Evolutionary conservation across 2,113 vertebrate species (phyloP).

Genomic region (Callaeas wilsoni): DNA sequence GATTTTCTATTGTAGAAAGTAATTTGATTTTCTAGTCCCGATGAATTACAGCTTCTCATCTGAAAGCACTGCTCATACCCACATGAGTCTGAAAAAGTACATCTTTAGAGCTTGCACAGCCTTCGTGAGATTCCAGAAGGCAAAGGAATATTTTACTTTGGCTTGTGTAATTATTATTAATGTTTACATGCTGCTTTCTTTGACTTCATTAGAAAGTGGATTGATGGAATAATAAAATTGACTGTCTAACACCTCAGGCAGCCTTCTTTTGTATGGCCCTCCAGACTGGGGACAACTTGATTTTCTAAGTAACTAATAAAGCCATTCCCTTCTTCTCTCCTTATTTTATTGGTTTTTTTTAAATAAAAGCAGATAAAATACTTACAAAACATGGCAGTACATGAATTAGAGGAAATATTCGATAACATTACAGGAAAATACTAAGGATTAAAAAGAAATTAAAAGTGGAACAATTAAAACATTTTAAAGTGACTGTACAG

Average conservation of each 20-base stretch:
- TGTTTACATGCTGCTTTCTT: neutral
- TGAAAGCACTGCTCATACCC: neutral
- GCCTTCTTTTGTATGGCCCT: neutral
- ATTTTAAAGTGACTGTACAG: neutral
- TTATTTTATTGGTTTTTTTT: neutral
- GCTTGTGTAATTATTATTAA: neutral
- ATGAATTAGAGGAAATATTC: neutral
- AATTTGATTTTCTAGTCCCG: neutral
- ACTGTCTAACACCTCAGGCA: neutral
- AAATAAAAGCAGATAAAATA: neutral
- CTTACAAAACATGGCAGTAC: neutral
- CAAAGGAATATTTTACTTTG: neutral
- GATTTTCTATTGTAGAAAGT: neutral
- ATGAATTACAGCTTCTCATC: neutral
- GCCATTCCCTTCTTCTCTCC: neutral
- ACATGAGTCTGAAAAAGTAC: neutral
- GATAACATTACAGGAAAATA: neutral
- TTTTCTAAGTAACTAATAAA: neutral
- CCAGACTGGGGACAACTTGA: neutral
- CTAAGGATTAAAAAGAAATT: neutral
- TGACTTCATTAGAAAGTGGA: neutral
- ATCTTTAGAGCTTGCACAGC: neutral
- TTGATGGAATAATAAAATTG: neutral
- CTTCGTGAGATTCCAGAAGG: neutral
- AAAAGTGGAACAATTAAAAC: neutral